phyloP scores from a whole-genome alignment of 1,140 invertebrate genomes.

The Laodelphax striatellus region DNA sequence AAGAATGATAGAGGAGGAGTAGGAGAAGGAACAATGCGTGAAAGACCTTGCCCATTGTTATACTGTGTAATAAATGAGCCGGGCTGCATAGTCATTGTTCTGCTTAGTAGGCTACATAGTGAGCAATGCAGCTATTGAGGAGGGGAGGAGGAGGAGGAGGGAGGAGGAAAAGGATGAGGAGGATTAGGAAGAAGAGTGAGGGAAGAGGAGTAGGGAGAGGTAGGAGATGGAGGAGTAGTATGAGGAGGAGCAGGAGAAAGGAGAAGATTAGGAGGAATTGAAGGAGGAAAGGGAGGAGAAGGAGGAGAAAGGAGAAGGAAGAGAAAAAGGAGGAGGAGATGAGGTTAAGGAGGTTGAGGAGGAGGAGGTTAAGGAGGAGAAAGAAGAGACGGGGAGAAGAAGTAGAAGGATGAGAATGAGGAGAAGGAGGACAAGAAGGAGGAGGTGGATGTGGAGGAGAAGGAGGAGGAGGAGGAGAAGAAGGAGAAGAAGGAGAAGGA shows the following conservation, averaged over 20 bases:
- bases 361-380: neutral
- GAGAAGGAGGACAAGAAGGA: neutral
- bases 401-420: neutral
- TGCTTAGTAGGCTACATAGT: too few species aligned
- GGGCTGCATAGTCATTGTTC: too few species aligned
- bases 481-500: slow-evolving; percentile 12
- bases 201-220: neutral
- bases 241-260: slow-evolving; percentile 7
- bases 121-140: too few species aligned
- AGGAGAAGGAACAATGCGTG: too few species aligned
- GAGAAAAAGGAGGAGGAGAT: neutral
- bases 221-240: neutral
- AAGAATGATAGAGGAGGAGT: too few species aligned
- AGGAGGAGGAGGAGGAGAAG: neutral
- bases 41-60: too few species aligned
- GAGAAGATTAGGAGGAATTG: too few species aligned
- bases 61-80: too few species aligned
- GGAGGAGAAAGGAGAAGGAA: too few species aligned
- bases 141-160: too few species aligned
- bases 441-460: too few species aligned
- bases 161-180: neutral
- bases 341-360: neutral
- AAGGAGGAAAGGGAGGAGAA: neutral
- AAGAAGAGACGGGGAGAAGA: too few species aligned
- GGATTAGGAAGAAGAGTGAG: neutral